Base-by-base conservation (phyloP, 1,140 invertebrate genomes). In the Macrotrachela quadricornifera region DNA sequence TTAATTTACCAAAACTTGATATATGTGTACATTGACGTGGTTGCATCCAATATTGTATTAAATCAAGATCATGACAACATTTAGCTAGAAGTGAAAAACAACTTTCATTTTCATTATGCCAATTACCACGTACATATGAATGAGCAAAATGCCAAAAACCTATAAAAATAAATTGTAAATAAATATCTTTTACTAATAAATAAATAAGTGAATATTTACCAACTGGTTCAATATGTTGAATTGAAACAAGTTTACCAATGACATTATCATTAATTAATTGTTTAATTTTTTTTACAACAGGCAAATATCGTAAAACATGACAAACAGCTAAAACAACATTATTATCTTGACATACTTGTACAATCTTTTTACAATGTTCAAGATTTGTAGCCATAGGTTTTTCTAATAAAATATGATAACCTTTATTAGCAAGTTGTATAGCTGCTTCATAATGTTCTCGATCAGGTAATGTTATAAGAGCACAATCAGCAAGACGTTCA, bases 51-150 rank as follows among this genome's bases (percentile, higher is more conserved):
- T 65, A 69, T 17, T 55, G 55, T 44, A 74, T 65, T 10, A 74
- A 63, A 55, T 74, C 73, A 50, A 74, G 50, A 56, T 74, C 72
- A 63, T 74, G 72, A 57, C 72, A 74, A 58, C 67, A 71, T 57
- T 74, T 74, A 12, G 70, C 61, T 50, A 74, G 48, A 11, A 74
- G 59, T 16, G 68, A 68, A 58, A 65, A 71, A 12, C 68, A 64
- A 51, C 70, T 72, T 2, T 58, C 50, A 9, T 55, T 56, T 57
- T 66, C 64, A 46, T 68, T 68, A 13, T 60, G 50, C 72, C 72
- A 74, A 56, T 73, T 74, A 10, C 72, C 73, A 54, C 70, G 60
- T 10, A 72, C 68, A 63, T 62, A 73, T 11, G 67, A 72, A 59
- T 73, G 71, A 10, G 71, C 71, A 65, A 72, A 74, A 58, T 74